A percentile compares a stretch with the other conserved stretches of the same genome.
Evolutionary conservation across 2,797 vertebrate genomes (phyloP).

Genomic region (Halcyon badia): DNA sequence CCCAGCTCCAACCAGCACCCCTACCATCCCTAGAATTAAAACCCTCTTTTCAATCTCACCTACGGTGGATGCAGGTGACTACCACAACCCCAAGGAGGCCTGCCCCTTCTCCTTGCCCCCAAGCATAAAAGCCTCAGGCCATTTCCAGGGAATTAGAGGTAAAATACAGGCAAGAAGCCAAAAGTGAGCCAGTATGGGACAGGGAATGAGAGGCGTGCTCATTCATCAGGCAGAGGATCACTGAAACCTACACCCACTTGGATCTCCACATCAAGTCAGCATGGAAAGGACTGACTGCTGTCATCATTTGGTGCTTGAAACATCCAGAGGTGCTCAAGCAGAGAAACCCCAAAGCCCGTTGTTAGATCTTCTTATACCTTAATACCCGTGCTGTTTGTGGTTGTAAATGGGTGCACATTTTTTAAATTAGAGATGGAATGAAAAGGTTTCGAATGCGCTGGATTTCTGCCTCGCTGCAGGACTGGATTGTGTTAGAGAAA

Average conservation of each 20-base stretch:
- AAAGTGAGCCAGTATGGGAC: fast-evolving
- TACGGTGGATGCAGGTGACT: fast-evolving
- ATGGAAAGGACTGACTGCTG: fast-evolving
- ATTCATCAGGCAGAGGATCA: background rate
- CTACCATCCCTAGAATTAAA: background rate
- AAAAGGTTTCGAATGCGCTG: background rate
- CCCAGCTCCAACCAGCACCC: background rate
- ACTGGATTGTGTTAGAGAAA: slow-evolving; percentile 56
- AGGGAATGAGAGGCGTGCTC: background rate
- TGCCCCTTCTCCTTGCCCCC: background rate
- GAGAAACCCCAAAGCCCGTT: background rate
- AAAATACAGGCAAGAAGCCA: background rate
- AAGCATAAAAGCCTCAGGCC: fast-evolving
- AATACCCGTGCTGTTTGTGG: background rate
- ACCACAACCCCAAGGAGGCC: background rate
- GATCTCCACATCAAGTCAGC: background rate
- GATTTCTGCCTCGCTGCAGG: slow-evolving; percentile 56
- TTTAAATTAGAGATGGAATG: slow-evolving; percentile 40
- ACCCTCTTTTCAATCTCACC: background rate
- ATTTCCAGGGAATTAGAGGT: background rate
- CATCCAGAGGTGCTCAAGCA: background rate
- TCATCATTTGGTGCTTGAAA: background rate
- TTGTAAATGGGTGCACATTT: background rate
- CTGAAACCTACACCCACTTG: background rate
- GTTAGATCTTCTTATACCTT: background rate